phyloP scores from a whole-genome alignment of 2,888 invertebrate genomes.

The Lysandra bellargus region DNA sequence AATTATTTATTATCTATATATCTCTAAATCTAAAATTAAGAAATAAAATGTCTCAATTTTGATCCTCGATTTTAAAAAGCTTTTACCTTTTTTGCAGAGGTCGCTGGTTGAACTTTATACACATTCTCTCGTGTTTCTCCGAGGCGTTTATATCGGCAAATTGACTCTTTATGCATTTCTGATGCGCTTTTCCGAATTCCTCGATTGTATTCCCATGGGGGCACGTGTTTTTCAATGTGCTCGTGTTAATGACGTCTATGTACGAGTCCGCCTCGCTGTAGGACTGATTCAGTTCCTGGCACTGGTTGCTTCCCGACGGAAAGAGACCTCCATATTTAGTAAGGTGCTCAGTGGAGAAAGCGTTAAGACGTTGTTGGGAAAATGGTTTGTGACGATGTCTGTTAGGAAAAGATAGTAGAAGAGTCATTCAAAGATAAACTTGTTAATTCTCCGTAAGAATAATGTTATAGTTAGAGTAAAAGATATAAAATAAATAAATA shows the following conservation, averaged over 20 bases:
- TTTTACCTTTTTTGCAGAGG: conserved; percentile 71
- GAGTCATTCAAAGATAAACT: conserved; percentile 50
- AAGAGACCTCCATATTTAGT: conserved; percentile 75
- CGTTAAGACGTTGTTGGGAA: conserved; percentile 77
- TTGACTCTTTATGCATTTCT: conserved; percentile 73
- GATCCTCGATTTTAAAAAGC: background rate
- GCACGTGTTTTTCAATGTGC: conserved; percentile 64
- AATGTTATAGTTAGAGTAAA: conserved; percentile 29
- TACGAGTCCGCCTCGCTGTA: conserved; percentile 76
- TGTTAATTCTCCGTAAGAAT: conserved; percentile 34
- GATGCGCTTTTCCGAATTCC: conserved; percentile 76
- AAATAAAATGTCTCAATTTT: background rate
- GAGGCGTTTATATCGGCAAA: conserved; percentile 52
- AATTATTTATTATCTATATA: no score
- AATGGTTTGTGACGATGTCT: conserved; percentile 78
- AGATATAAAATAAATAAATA: conserved; percentile 19
- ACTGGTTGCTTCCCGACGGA: conserved; percentile 73
- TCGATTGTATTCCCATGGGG: conserved; percentile 73
- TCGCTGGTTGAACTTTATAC: conserved; percentile 76
- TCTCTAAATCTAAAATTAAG: background rate
- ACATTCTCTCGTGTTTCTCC: conserved; percentile 75
- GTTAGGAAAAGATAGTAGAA: conserved; percentile 67
- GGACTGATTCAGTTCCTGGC: conserved; percentile 73
- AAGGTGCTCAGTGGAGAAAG: conserved; percentile 77
- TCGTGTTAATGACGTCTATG: conserved; percentile 70